Evolutionary conservation across 2,888 invertebrate genomes (phyloP).

Genomic region (Timema cristinae): DNA sequence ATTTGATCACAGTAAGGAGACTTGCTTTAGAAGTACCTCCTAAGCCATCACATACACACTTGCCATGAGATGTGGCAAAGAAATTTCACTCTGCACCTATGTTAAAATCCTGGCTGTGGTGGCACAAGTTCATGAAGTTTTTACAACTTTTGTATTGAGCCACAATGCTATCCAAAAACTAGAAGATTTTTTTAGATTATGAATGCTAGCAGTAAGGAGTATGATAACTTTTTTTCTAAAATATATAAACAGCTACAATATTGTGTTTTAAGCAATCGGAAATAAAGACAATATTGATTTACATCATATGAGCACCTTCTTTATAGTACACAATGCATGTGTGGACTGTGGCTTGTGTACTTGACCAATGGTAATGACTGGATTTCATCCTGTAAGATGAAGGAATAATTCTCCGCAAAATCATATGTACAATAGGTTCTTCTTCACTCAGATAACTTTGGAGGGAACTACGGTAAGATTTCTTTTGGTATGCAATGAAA

Average conservation of each 20-base stretch:
- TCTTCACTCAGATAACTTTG: too few relatives aligned
- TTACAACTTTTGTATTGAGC: not conserved
- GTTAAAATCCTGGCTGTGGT: constrained; percentile 1
- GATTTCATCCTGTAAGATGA: too few relatives aligned
- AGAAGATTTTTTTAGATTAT: not conserved
- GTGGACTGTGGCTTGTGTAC: too few relatives aligned
- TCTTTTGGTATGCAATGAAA: too few relatives aligned
- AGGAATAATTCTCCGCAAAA: too few relatives aligned
- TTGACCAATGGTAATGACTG: too few relatives aligned
- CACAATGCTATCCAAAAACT: not conserved
- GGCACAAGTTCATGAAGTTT: not conserved
- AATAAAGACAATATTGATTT: too few relatives aligned
- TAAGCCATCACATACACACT: constrained; percentile 3
- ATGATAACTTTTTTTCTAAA: not conserved
- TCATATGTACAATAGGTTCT: too few relatives aligned
- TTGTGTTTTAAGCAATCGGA: too few relatives aligned
- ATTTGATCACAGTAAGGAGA: not conserved
- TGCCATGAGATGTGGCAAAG: not conserved
- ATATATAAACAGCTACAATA: constrained; percentile 11
- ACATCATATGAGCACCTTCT: too few relatives aligned
- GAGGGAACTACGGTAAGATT: too few relatives aligned
- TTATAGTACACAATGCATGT: too few relatives aligned
- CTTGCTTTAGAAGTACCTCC: not conserved
- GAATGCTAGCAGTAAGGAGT: not conserved
- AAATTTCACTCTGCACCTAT: not conserved